Base-by-base conservation (phyloP, 2,888 invertebrate species). In the Blastobasis lacticolella region DNA sequence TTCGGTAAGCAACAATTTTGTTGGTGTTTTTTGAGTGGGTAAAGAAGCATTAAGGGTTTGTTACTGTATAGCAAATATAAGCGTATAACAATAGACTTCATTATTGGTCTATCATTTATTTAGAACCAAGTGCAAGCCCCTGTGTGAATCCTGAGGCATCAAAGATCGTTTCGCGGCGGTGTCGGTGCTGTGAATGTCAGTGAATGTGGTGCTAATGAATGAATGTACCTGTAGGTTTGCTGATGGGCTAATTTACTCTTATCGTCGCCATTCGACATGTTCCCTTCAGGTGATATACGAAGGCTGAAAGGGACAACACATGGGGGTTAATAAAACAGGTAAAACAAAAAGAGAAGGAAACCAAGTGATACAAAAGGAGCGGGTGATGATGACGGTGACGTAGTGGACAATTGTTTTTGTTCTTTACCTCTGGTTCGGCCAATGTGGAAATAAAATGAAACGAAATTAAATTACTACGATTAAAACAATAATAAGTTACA, bases 181-280 rank as follows among this genome's bases (percentile, higher is more conserved):
- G 10, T 23, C 9, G 10, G 59, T 63, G 54, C 57, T 46, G 50
- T 46, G 50, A 54, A 61, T 64, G 68, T 64, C 58, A 55, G 58
- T 62, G 69, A 61, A 56, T 61, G 65, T 56, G 49, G 68, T 70
- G 70, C 67, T 48, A 59, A 71, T 72, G 72, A 66, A 59, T 67
- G 68, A 71, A 83, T 84, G 77, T 90, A 93, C 93, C 92, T 93
- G 90, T 94, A 94, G 54, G 94, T 94, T 87, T 94, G 94, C 74
- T 93, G 93, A 85, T 93, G 76, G 89, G 88, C 71, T 91, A 91
- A 81, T 90, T 91, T 84, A 90, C 86, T 86, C 83, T 92, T 92
- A 76, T 93, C 93, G 64, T 91, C 91, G 73, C 90, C 90, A 81
- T 90, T 91, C 58, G 91, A 89, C 73, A 92, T 90, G 75, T 87